phyloP scores from a whole-genome alignment of 2,113 vertebrate species.

The Oryzias woworae region DNA sequence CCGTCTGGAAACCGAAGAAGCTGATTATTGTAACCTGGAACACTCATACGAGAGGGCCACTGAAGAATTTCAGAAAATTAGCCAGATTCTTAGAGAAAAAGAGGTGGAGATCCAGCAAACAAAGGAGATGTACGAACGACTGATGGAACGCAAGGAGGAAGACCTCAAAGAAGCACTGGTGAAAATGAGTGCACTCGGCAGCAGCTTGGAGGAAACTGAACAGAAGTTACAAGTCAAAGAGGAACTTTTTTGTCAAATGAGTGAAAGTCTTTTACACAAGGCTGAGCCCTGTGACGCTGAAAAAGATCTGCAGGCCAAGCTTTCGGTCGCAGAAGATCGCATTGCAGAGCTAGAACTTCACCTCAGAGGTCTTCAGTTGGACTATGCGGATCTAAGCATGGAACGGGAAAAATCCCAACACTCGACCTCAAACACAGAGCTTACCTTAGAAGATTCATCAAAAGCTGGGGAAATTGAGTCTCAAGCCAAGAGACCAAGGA shows the following conservation, averaged over 20 bases:
- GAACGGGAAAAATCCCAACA: conserved; percentile 68
- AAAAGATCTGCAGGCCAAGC: conserved; percentile 73
- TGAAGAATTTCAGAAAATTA: conserved; percentile 83
- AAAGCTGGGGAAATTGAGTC: conserved; percentile 72
- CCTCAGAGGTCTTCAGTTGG: conserved; percentile 71
- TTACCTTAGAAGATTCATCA: conserved; percentile 27
- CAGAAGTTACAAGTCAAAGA: conserved; percentile 84
- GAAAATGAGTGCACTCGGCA: conserved; percentile 87
- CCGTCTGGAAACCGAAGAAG: conserved; percentile 82
- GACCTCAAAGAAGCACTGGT: conserved; percentile 88
- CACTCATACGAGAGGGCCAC: conserved; percentile 83
- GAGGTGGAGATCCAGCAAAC: conserved; percentile 87
- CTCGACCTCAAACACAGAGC: conserved; percentile 24
- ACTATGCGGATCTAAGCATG: conserved; percentile 66
- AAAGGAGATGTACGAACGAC: conserved; percentile 84
- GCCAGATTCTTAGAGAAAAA: conserved; percentile 83
- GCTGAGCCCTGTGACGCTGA: conserved; percentile 67
- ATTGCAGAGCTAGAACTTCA: conserved; percentile 75
- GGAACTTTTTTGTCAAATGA: conserved; percentile 80
- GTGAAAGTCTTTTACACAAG: conserved; percentile 44
- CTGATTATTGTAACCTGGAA: conserved; percentile 84
- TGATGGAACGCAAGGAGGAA: conserved; percentile 85
- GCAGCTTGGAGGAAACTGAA: conserved; percentile 88
- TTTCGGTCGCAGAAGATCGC: conserved; percentile 76
- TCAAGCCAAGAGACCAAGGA: conserved; percentile 86